Evolutionary conservation across 2,113 vertebrate species (phyloP), one percentile per base, ranked within the genome.

Genomic region (Galbula dea): DNA sequence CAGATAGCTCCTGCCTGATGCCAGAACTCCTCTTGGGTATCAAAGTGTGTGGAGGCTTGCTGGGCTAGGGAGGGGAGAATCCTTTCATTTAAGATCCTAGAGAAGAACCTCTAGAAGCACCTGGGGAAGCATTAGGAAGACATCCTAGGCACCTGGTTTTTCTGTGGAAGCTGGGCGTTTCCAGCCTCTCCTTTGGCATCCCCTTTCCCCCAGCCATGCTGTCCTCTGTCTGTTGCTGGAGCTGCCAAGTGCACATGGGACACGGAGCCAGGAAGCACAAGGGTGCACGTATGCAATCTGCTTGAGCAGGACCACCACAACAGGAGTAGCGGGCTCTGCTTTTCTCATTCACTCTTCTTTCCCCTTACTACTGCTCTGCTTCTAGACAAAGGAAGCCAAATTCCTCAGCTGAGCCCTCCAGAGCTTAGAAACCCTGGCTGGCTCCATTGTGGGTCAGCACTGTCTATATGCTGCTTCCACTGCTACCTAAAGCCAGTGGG

Each of bases 401-500:
- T 96, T 94, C 83, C 46, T 89, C 57, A 0, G 39, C 54, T 2
- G 2, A 91, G 68, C 78, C 61, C 78, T 83, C 73, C 66, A 92
- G 71, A 94, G 69, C 87, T 79, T 95, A 67, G 87, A 93, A 95
- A 94, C 83, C 88, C 87, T 51, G 84, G 36, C 78, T 74, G 37
- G 59, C 77, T 90, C 83, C 66, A 51, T 77, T 83, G 86, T 94
- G 43, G 83, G 87, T 36, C 92, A 16, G 36, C 39, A 65, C 58
- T 88, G 6, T 89, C 77, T 81, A 6, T 51, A 7, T 9, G 41
- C 63, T 2, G 17, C 68, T 89, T 85, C 71, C 55, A 48, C 73
- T 68, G 67, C 87, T 86, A n/a, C 39, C 26, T 49, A 57, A 87
- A 79, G 49, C 32, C 65, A 37, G 57, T 78, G 73, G 37, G 46